A percentile compares a stretch with the other conserved stretches of the same genome.
phyloP scores from a whole-genome alignment of 37 sponge, comb jelly and placozoan genomes.

The Ephydatia muelleri region DNA sequence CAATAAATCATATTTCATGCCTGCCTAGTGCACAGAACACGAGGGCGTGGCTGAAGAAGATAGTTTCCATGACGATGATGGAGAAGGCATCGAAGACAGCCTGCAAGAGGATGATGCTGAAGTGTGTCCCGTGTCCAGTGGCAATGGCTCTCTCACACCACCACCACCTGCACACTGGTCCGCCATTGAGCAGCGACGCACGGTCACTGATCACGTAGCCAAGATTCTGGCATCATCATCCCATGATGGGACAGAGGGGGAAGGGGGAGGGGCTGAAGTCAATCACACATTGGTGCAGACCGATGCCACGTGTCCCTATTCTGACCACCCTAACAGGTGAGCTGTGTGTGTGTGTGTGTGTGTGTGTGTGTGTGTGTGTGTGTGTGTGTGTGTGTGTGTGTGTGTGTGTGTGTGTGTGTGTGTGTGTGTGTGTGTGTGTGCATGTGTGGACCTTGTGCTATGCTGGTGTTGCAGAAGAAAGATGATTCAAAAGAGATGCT shows the following conservation, averaged over 20 bases:
- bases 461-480: background rate
- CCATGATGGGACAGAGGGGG: background rate
- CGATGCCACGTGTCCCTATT: background rate
- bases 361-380: background rate
- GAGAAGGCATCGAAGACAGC: background rate
- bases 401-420: slow-evolving; percentile 7
- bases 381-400: slow-evolving; percentile 4
- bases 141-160: background rate
- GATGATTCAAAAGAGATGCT: background rate
- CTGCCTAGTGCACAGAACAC: background rate
- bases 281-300: background rate
- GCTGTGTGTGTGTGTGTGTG: background rate
- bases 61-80: background rate
- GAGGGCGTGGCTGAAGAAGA: background rate
- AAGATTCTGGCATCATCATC: background rate
- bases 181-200: background rate
- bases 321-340: background rate
- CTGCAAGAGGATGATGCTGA: background rate
- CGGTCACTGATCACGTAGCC: slow-evolving; percentile 23
- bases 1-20: background rate
- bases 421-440: slow-evolving; percentile 7
- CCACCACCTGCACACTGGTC: background rate
- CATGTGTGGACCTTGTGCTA: too few relatives aligned
- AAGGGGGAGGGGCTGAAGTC: background rate
- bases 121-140: background rate